Base-by-base conservation (phyloP, 2,888 invertebrate genomes). In the Agrochola lychnidis region DNA sequence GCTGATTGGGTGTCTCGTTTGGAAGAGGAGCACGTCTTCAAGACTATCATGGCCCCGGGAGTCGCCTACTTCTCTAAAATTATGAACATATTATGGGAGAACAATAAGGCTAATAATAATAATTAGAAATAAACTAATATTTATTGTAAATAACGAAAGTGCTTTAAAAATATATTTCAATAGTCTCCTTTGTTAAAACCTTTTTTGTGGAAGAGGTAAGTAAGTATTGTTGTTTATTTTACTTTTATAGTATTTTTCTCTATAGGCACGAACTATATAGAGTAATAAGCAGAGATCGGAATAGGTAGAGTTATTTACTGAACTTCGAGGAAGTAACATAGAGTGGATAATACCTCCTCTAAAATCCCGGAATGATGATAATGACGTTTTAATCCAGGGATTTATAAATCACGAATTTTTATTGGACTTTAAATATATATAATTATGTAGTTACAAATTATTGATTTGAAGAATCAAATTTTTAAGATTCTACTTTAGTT, bases 21-120 rank as follows among this genome's bases (percentile, higher is more conserved):
- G 1, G 85, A 89, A 70, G 88, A 89, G 14, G 90, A 91, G 70
- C 74, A 82, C 0, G 84, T 89, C 48, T 92, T 93, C 83, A 88
- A 91, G 77, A 90, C 89, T 0, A 74, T 92, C 51, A 91, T 89
- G 67, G 82, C 86, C 5, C 89, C 92, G 0, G 91, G 92, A 22
- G 89, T 79, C 0, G 84, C 61, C 2, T 87, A 72, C 61, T 89
- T 92, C n/a, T 76, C 73, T 3, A 89, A 90, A 79, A 22, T 91
- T 10, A n/a, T 91, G 0, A 79, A 84, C n/a, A 78, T 67, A 4
- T 22, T 87, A 0, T 90, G 91, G 91, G 71, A 87, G 62, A 85
- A 66, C 12, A 92, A 91, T 73, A 92, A 85, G 71, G 76, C 75
- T 25, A 72, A 59, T 40, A 71, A 57, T 12, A 30, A 48, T 25